Evolutionary conservation across 2,797 vertebrate species (phyloP).

Genomic region (Hydrocynus forskahlii): DNA sequence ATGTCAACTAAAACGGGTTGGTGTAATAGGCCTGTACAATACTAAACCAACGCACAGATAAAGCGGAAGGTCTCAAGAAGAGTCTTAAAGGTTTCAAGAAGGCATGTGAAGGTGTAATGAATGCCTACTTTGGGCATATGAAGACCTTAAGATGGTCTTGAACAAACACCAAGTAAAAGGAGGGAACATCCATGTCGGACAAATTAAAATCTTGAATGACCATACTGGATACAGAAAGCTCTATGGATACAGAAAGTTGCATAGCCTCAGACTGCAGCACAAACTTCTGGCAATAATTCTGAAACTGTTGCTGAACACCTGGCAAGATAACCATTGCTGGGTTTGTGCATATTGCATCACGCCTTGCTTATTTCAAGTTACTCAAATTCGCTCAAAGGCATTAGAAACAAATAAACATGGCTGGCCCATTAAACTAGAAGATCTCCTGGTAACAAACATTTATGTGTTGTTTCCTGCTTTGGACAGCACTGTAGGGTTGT

Average conservation of each 20-base stretch:
- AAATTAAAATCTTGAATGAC: too few relatives aligned
- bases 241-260: neutral
- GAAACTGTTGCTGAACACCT: neutral
- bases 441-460: neutral
- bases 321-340: neutral
- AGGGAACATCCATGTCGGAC: too few relatives aligned
- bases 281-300: neutral
- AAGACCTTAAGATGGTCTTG: too few relatives aligned
- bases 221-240: too few relatives aligned
- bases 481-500: neutral
- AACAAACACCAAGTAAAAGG: too few relatives aligned
- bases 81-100: neutral
- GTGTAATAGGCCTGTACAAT: too few relatives aligned
- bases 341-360: too few relatives aligned
- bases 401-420: neutral
- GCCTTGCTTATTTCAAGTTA: neutral
- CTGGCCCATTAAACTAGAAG: conserved; percentile 15
- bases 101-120: neutral
- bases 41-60: neutral
- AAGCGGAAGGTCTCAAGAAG: neutral
- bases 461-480: conserved; percentile 8
- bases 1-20: too few relatives aligned
- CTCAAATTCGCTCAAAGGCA: neutral
- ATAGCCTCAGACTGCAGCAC: too few relatives aligned
- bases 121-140: neutral